These are phyloP conservation scores for Macaca nemestrina DNA, from an alignment of 2,113 vertebrate species.

Conservation along the genomic window DNA sequence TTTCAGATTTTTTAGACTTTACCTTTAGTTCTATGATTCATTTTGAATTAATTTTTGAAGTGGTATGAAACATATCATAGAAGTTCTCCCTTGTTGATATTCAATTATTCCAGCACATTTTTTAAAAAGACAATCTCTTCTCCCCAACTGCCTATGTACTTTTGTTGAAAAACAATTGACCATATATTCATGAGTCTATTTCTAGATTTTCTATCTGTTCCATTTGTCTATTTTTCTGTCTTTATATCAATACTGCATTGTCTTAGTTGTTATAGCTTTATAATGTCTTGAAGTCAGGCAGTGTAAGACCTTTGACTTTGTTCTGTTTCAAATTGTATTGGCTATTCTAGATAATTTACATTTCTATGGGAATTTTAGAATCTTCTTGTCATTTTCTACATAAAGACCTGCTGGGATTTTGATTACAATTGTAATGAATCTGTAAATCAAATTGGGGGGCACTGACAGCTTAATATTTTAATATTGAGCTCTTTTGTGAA, in stretches of 20 bases:
- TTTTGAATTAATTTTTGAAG: neutral
- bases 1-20: neutral
- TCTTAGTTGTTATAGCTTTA: neutral
- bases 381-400: neutral
- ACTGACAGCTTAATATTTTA: neutral
- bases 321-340: neutral
- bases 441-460: neutral
- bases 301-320: neutral
- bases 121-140: neutral
- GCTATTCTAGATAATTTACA: neutral
- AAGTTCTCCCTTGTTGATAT: neutral
- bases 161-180: neutral
- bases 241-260: neutral
- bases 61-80: neutral
- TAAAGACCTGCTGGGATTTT: neutral
- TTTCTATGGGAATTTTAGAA: neutral
- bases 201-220: neutral
- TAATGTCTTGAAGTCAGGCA: neutral
- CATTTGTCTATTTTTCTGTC: neutral
- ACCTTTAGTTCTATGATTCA: neutral
- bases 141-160: neutral
- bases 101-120: neutral
- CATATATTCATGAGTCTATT: neutral
- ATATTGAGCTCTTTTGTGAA: neutral
- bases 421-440: neutral